Evolutionary conservation across 2,113 vertebrate genomes (phyloP).

Genomic region (Cyanoramphus novaezelandiae): DNA sequence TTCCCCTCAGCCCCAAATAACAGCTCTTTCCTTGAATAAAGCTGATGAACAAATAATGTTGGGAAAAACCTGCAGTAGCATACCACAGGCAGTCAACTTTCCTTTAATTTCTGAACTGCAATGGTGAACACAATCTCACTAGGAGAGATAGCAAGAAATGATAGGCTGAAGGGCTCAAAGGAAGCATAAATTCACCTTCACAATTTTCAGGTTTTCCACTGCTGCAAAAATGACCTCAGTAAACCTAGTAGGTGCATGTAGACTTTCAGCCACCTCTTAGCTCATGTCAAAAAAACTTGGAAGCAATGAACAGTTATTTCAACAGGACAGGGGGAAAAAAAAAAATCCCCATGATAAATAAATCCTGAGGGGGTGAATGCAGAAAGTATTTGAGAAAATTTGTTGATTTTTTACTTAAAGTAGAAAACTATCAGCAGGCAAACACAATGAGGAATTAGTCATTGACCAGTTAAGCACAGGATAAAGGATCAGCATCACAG

Average conservation of each 20-base stretch:
- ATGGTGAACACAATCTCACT: background rate
- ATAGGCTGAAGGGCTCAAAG: background rate
- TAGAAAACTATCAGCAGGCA: background rate
- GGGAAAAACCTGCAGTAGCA: background rate
- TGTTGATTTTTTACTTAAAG: background rate
- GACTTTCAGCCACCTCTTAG: background rate
- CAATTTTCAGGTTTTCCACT: background rate
- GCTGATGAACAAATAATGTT: background rate
- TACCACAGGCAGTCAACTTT: background rate
- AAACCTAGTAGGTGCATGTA: background rate
- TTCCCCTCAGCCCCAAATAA: fast-evolving
- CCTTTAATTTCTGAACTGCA: background rate
- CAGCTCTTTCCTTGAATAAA: background rate
- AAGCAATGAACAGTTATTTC: background rate
- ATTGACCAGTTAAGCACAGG: fast-evolving
- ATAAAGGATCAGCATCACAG: background rate
- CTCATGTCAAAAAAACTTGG: fast-evolving
- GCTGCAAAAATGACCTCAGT: background rate
- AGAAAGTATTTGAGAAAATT: background rate
- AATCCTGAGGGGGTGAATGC: background rate
- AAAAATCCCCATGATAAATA: background rate
- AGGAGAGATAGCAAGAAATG: background rate
- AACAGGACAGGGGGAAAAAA: fast-evolving
- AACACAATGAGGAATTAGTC: background rate
- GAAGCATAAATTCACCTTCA: background rate